Base-by-base conservation (phyloP, 2,888 invertebrate genomes). In the Calameuta idolon region DNA sequence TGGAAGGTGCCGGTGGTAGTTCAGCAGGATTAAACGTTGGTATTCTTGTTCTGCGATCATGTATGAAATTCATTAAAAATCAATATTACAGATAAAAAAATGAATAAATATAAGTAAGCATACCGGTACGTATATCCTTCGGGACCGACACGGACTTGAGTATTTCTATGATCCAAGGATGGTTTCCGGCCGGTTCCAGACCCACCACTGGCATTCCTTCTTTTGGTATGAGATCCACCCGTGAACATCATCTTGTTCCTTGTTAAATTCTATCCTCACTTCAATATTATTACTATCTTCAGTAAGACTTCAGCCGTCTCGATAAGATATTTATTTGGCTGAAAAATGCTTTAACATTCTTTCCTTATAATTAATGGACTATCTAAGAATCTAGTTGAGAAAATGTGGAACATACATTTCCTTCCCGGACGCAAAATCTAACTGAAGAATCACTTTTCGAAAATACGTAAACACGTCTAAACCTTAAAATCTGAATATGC, bases 181-280 rank as follows among this genome's bases (percentile, higher is more conserved):
- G 85, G 77, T 84, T 88, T 90, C 82, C 87, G 86, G n/a, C 84
- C 81, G 74, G 81, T 80, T 34, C 82, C 81, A n/a, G 79, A 69
- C 11, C 90, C 90, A 81, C 90, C 89, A 30, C 91, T 90, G 74
- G 90, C 90, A 83, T 91, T 93, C 82, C 92, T 90, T 85, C 93
- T 94, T 89, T 93, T 94, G 84, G 94, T 93, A 90, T 94, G 94
- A 81, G 94, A 94, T 88, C 94, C 94, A 86, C 95, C 95, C 85
- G 95, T 95, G 92, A 95, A 95, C 94, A 95, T 95, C 95, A 95
- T 95, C 87, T 93, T 93, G 87, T 35, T 71, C 1, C 71, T 34
- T 12, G 31, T 71, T 30, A 5, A 71, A 71, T 71, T 71, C 9
- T 55, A 55, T 55, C 9, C 55, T 23, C 23, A 40, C 40, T 23